Evolutionary conservation across 2,888 invertebrate genomes (phyloP).

Genomic region (Protophormia terraenovae): DNA sequence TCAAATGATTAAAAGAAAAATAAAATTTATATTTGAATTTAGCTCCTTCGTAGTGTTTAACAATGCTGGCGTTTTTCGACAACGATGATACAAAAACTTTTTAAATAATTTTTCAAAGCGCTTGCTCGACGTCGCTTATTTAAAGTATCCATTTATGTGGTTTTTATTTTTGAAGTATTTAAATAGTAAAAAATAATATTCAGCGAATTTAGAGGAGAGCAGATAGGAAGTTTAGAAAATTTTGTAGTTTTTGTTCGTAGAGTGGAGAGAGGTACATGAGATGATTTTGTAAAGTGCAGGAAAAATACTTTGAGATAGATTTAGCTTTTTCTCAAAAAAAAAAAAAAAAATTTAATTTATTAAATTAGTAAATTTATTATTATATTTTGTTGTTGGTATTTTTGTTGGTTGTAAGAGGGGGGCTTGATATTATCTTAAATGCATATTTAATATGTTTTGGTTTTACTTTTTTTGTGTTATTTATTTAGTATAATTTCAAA

Average conservation of each 20-base stretch:
- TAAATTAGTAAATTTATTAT: slow-evolving; percentile 29
- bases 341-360: slow-evolving; percentile 22
- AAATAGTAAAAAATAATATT: not conserved
- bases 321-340: slow-evolving; percentile 6
- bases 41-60: slow-evolving; percentile 16
- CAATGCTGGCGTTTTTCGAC: slow-evolving; percentile 31
- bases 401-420: slow-evolving; percentile 49
- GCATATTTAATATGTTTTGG: slow-evolving; percentile 67
- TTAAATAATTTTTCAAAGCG: not conserved
- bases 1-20: slow-evolving; percentile 30
- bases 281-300: slow-evolving; percentile 32
- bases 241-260: slow-evolving; percentile 13
- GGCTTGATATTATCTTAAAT: slow-evolving; percentile 70
- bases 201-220: not conserved
- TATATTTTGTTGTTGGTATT: slow-evolving; percentile 14
- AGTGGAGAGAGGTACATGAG: slow-evolving; percentile 46
- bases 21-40: slow-evolving; percentile 39
- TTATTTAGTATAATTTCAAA: slow-evolving; percentile 45
- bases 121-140: not conserved
- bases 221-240: not conserved
- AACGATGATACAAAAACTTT: not conserved
- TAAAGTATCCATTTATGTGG: slow-evolving; percentile 22
- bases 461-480: slow-evolving; percentile 53
- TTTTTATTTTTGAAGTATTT: not conserved
- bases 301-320: slow-evolving; percentile 29